These are phyloP conservation scores for Pogonocichla stellata DNA, from an alignment of 2,113 vertebrate genomes.

Conservation along the genomic window DNA sequence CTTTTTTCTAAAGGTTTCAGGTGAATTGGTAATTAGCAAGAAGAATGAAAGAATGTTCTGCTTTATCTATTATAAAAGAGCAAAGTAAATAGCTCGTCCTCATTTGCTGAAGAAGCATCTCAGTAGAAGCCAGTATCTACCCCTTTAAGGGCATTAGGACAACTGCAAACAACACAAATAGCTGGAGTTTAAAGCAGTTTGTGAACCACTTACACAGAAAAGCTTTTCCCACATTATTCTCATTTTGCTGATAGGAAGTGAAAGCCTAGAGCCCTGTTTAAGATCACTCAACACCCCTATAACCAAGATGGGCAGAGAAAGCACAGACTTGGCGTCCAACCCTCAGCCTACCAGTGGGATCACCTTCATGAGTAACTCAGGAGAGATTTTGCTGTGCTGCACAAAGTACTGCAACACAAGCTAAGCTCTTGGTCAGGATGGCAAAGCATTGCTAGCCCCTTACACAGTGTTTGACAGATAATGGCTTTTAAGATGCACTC, in stretches of 20 bases:
- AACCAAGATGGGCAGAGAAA: constrained; percentile 13
- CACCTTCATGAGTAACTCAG: not conserved
- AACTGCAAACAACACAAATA: not conserved
- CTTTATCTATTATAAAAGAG: not conserved
- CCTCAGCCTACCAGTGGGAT: not conserved
- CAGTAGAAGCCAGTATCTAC: not conserved
- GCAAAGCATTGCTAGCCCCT: not conserved
- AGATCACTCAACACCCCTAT: not conserved
- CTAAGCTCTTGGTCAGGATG: not conserved
- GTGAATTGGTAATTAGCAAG: not conserved
- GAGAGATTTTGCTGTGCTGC: not conserved
- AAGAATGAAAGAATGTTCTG: not conserved
- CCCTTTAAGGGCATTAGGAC: not conserved
- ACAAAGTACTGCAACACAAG: not conserved
- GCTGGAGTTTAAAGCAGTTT: not conserved
- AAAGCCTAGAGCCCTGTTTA: not conserved
- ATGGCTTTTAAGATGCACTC: not conserved
- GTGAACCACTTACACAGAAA: constrained; percentile 7
- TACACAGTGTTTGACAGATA: not conserved
- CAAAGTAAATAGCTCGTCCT: not conserved
- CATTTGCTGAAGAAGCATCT: not conserved
- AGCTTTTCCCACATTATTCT: constrained; percentile 34
- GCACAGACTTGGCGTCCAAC: not conserved
- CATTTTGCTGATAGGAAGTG: not conserved
- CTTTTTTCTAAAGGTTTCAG: not conserved